These are phyloP conservation scores for Mus musculus DNA, from an alignment of 2,113 vertebrate species.

Conservation along the genomic window DNA sequence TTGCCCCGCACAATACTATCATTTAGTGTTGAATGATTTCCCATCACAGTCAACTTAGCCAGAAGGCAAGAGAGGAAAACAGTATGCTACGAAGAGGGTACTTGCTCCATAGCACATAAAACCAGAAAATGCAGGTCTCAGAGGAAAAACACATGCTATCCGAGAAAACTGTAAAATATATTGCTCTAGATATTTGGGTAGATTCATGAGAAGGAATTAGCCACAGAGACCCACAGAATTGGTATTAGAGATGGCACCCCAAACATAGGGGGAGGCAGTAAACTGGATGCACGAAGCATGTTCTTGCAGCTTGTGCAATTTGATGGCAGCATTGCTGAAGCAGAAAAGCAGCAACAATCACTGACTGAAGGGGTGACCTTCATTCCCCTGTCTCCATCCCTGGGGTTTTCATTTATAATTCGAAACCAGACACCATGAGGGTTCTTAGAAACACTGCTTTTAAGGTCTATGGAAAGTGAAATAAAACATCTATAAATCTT, in stretches of 20 bases:
- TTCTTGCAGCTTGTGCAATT: neutral
- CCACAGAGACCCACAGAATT: no score
- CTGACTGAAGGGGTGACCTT: neutral
- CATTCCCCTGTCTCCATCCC: neutral
- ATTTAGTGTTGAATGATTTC: neutral
- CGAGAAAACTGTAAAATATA: neutral
- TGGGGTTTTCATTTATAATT: neutral
- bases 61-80: neutral
- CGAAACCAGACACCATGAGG: neutral
- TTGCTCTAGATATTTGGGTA: neutral
- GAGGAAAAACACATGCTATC: neutral
- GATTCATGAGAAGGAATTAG: neutral
- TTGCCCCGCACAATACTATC: neutral
- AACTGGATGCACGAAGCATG: no score
- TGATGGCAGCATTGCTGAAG: neutral
- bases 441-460: neutral
- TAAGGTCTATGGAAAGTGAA: neutral
- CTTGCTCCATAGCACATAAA: neutral
- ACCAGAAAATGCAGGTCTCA: neutral
- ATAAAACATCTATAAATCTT: neutral
- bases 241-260: neutral
- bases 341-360: neutral
- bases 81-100: neutral
- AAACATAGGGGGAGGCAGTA: rapidly evolving
- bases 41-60: neutral